A percentile compares a stretch with the other conserved stretches of the same genome.
Conservation (phyloP, 2,113 vertebrate species). For the Podarcis raffonei region DNA sequence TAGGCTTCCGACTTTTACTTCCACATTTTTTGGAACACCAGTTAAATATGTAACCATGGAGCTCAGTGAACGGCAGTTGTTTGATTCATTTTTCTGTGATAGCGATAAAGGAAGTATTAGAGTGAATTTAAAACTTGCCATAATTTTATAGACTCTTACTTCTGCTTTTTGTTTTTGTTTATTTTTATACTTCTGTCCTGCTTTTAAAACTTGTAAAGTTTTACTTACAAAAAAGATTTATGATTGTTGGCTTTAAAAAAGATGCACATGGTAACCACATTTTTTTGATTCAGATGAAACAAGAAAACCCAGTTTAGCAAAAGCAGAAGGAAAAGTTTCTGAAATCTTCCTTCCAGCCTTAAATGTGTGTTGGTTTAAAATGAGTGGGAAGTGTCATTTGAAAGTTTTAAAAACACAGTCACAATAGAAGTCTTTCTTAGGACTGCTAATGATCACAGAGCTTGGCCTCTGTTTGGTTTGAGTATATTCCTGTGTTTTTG, state of each 20-base stretch:
- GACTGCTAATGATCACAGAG: neutral
- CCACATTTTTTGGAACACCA: fast-evolving
- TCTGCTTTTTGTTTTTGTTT: neutral
- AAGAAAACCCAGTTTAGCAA: neutral
- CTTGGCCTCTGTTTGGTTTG: neutral
- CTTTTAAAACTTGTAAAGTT: neutral
- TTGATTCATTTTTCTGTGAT: neutral
- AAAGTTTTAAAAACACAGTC: too few species aligned
- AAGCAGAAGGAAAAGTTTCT: neutral
- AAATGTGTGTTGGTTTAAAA: neutral
- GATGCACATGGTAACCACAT: neutral
- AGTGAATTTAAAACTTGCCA: neutral
- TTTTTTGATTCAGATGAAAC: neutral
- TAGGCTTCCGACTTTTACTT: fast-evolving
- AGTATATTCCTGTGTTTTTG: neutral
- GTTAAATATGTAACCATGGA: slow-evolving; percentile 8
- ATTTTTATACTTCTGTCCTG: neutral
- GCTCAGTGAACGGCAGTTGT: neutral
- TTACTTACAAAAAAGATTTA: neutral
- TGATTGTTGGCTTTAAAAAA: neutral
- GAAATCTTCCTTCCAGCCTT: neutral
- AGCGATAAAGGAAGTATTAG: neutral
- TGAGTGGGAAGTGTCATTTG: neutral
- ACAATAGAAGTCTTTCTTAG: neutral
- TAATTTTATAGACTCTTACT: neutral